Conservation (phyloP, 2,888 invertebrate species). For the Odontothrips loti region DNA sequence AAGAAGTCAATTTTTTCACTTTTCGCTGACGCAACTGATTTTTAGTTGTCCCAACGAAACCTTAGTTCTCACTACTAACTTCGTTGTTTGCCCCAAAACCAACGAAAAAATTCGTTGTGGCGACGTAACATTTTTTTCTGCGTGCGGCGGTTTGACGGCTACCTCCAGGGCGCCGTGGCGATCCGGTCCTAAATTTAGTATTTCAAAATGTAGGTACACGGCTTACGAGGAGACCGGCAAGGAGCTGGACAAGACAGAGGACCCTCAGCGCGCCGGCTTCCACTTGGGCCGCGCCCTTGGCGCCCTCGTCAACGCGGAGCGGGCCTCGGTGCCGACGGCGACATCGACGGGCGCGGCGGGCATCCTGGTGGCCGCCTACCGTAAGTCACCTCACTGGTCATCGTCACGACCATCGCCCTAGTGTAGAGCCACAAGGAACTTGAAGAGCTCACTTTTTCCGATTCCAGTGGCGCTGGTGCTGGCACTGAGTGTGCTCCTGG, state of each 20-base stretch:
- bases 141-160: too few relatives aligned
- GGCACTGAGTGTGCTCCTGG: slow-evolving; percentile 4
- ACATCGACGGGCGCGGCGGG: not conserved
- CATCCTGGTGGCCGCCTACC: not conserved
- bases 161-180: too few relatives aligned
- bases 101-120: too few relatives aligned
- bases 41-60: too few relatives aligned
- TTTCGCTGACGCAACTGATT: too few relatives aligned
- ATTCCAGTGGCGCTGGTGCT: not conserved
- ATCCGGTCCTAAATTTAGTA: too few relatives aligned
- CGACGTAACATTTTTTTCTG: too few relatives aligned
- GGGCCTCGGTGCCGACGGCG: not conserved
- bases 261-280: not conserved
- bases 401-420: too few relatives aligned
- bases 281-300: not conserved
- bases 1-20: too few relatives aligned
- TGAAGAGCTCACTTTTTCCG: not conserved
- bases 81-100: too few relatives aligned
- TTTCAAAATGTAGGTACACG: not conserved
- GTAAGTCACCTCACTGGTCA: not conserved
- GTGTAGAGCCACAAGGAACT: too few relatives aligned
- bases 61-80: too few relatives aligned
- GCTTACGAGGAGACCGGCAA: slow-evolving; percentile 10
- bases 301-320: not conserved
- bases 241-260: not conserved